Conservation (phyloP, 2,797 vertebrate genomes). For the Anabacerthia variegaticeps region DNA sequence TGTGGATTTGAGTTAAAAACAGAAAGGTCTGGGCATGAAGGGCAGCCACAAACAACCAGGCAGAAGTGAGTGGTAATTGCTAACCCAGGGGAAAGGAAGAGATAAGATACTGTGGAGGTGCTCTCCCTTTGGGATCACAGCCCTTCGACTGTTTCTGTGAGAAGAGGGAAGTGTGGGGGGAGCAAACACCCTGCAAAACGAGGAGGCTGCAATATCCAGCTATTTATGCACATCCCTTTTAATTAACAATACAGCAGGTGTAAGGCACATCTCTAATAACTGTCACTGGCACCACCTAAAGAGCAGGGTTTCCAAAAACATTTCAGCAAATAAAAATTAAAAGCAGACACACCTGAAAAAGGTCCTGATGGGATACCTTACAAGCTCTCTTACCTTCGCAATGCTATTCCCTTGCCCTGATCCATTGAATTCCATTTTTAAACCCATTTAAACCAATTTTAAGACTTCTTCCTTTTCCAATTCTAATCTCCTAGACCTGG, state of each 20-base stretch:
- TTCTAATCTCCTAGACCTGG: neutral
- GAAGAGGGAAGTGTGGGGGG: neutral
- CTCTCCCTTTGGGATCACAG: neutral
- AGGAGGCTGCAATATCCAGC: neutral
- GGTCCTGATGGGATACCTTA: neutral
- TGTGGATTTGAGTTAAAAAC: neutral
- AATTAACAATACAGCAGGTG: neutral
- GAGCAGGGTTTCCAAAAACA: neutral
- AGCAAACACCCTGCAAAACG: neutral
- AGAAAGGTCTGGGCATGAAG: neutral
- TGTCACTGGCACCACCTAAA: neutral
- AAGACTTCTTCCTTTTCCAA: neutral
- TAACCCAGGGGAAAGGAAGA: neutral
- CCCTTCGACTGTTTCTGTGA: neutral
- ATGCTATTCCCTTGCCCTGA: neutral
- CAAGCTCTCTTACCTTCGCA: neutral
- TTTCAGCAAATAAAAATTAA: neutral
- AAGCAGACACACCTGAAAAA: neutral
- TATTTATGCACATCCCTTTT: neutral
- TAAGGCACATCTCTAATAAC: neutral
- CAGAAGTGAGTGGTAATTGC: neutral
- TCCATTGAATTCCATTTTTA: neutral
- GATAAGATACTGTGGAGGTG: neutral
- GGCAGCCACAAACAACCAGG: neutral
- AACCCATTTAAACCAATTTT: constrained; percentile 30